These are phyloP conservation scores for Balanococcus diminutus DNA, from an alignment of 2,888 invertebrate genomes.

Conservation along the genomic window DNA sequence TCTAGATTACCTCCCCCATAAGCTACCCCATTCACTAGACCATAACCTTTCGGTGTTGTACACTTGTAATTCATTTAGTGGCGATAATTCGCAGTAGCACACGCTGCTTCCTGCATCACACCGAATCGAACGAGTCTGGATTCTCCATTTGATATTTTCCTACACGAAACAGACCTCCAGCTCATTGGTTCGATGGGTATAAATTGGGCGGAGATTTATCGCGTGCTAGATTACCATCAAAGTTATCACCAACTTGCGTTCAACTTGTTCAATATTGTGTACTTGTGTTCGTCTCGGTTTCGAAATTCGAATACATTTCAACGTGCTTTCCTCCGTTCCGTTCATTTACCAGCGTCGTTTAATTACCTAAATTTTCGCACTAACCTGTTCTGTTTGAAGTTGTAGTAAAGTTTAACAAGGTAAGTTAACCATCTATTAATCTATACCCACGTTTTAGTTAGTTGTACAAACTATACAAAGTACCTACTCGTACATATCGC, in stretches of 20 bases:
- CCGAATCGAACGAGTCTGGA: background rate
- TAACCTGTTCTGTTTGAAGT: too few species aligned
- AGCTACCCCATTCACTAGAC: background rate
- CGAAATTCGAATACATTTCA: background rate
- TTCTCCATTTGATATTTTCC: too few species aligned
- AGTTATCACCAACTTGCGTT: background rate
- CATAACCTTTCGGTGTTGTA: background rate
- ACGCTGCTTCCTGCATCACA: background rate
- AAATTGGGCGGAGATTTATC: slow-evolving; percentile 5
- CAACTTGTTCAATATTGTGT: background rate
- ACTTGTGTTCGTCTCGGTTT: background rate
- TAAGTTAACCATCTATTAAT: too few species aligned
- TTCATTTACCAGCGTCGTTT: too few species aligned
- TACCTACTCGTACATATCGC: too few species aligned
- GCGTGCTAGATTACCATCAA: background rate
- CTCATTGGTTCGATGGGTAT: background rate
- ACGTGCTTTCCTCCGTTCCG: background rate
- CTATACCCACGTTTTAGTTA: too few species aligned
- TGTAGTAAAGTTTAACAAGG: too few species aligned
- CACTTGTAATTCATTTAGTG: background rate
- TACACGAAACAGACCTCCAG: background rate
- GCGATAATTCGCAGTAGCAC: background rate
- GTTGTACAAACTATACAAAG: too few species aligned
- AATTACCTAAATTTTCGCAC: too few species aligned
- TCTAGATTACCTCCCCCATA: too few species aligned